Conservation (phyloP, 2,113 vertebrate species). For the Vanacampus margaritifer region DNA sequence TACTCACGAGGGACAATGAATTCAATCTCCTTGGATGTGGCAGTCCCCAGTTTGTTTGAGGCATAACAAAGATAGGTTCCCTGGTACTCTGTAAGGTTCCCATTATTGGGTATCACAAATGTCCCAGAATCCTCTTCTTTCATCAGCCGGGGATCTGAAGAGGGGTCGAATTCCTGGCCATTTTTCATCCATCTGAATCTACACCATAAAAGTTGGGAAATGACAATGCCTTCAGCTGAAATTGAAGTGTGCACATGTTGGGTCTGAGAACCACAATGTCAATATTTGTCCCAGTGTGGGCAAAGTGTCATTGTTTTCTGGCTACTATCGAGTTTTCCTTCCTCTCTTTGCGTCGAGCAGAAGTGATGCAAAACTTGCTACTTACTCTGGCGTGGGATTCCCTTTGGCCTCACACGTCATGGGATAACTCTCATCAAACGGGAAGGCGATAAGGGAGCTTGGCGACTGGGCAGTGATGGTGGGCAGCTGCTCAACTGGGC, state of each 20-base stretch:
- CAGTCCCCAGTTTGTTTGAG: conserved; percentile 83
- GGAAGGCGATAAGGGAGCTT: conserved; percentile 83
- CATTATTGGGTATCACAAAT: conserved; percentile 87
- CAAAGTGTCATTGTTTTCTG: conserved; percentile 20
- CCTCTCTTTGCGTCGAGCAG: rapidly evolving
- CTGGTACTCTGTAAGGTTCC: conserved; percentile 85
- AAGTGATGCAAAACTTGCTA: conserved; percentile 24
- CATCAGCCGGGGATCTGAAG: conserved; percentile 79
- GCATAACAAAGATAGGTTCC: conserved; percentile 90
- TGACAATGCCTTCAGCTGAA: conserved; percentile 13
- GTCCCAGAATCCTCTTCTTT: conserved; percentile 82
- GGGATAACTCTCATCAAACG: conserved; percentile 87
- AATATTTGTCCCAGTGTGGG: not conserved
- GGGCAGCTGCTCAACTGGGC: conserved; percentile 88
- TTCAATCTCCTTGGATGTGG: conserved; percentile 88
- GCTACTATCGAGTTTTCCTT: conserved; percentile 20
- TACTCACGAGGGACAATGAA: conserved; percentile 91
- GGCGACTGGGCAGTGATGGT: conserved; percentile 82
- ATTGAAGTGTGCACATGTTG: not conserved
- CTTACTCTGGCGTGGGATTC: conserved; percentile 88
- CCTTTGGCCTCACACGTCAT: conserved; percentile 90
- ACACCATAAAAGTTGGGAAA: conserved; percentile 41
- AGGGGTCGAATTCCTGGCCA: conserved; percentile 82
- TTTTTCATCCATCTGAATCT: conserved; percentile 93
- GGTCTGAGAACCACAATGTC: conserved; percentile 14